Evolutionary conservation across 1,140 invertebrate species (phyloP).

Genomic region (Pristionchus pacificus): DNA sequence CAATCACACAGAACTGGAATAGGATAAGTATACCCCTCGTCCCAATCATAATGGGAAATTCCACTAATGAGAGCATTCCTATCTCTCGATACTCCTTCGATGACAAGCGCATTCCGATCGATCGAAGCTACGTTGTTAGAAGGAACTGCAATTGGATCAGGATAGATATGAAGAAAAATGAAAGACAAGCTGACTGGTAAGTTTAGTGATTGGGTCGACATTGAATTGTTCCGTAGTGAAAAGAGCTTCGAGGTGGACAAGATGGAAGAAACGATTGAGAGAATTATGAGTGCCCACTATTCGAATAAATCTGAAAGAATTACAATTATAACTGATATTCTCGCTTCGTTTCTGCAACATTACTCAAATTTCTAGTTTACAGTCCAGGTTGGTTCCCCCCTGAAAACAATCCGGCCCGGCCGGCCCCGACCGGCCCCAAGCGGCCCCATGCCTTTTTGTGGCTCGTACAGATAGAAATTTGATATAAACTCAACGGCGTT

Average conservation of each 20-base stretch:
- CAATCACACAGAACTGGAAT: no score
- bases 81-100: conserved; percentile 85
- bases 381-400: no score
- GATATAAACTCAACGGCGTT: no score
- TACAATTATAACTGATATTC: no score
- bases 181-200: conserved; percentile 30
- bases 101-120: conserved; percentile 79
- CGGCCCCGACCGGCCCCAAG: no score
- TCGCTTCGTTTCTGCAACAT: no score
- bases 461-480: no score
- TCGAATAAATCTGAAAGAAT: conserved; percentile 68
- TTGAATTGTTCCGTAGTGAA: conserved; percentile 64
- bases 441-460: no score
- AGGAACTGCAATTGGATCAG: conserved; percentile 69
- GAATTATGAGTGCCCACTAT: conserved; percentile 90
- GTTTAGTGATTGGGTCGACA: conserved; percentile 36
- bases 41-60: conserved; percentile 72
- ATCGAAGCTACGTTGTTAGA: conserved; percentile 85
- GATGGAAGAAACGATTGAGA: conserved; percentile 89
- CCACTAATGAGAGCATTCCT: conserved; percentile 93
- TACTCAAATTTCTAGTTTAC: no score
- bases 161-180: not conserved
- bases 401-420: no score
- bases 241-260: conserved; percentile 83
- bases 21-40: conserved; percentile 97